phyloP scores from a whole-genome alignment of 2,113 vertebrate species.

The Dipodomys stephensi region DNA sequence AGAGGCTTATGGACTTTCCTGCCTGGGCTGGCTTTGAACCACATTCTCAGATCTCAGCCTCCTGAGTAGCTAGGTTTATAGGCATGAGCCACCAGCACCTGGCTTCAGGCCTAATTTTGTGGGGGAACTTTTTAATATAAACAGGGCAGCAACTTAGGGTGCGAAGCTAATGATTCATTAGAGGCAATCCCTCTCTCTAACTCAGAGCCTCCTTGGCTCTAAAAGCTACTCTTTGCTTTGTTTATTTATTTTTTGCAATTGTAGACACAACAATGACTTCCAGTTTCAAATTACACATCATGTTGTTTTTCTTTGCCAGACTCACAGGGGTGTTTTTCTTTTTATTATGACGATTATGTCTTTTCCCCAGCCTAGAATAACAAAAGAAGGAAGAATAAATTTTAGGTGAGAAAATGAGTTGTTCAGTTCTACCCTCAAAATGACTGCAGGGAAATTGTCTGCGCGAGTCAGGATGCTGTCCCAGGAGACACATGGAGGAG shows the following conservation, averaged over 20 bases:
- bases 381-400: constrained; percentile 53
- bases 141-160: too few species aligned
- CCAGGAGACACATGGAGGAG: not conserved
- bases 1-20: too few species aligned
- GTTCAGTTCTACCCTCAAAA: not conserved
- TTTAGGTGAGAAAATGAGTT: constrained; percentile 36
- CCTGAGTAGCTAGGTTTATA: too few species aligned
- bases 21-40: too few species aligned
- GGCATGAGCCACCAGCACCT: too few species aligned
- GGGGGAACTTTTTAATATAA: not conserved
- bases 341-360: not conserved
- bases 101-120: too few species aligned
- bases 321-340: not conserved
- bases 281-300: not conserved
- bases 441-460: not conserved
- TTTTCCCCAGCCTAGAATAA: constrained; percentile 29
- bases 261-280: constrained; percentile 53
- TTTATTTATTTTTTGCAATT: constrained; percentile 39
- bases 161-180: too few species aligned
- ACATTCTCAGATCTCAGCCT: too few species aligned
- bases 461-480: not conserved
- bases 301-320: constrained; percentile 43
- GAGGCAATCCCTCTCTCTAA: not conserved
- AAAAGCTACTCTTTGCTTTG: not conserved
- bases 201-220: not conserved